These are phyloP conservation scores for Hirtodrosophila histrioides DNA, from an alignment of 2,888 invertebrate species.

Conservation along the genomic window DNA sequence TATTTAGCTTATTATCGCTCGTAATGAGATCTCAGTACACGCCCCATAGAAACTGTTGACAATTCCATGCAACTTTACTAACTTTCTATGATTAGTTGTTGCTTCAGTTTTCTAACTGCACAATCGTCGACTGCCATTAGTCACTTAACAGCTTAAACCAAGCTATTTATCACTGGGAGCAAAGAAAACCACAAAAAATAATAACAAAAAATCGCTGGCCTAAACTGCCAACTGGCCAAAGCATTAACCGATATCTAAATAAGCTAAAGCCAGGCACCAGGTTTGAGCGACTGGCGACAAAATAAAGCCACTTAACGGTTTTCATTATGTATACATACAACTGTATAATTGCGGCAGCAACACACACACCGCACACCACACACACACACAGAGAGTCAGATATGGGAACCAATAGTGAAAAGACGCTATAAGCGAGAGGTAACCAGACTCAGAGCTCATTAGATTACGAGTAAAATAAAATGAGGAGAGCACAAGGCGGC, in stretches of 20 bases:
- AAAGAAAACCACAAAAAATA: conserved; percentile 28
- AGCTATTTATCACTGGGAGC: conserved; percentile 20
- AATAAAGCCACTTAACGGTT: conserved; percentile 76
- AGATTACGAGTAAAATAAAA: conserved; percentile 62
- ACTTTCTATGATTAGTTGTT: conserved; percentile 52
- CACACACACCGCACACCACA: conserved; percentile 14
- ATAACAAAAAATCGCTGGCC: conserved; percentile 16
- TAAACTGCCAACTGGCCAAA: conserved; percentile 13
- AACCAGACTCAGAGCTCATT: conserved; percentile 51
- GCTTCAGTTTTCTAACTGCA: conserved; percentile 52
- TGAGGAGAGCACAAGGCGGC: conserved; percentile 9
- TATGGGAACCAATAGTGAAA: conserved; percentile 24
- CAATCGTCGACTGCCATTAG: conserved; percentile 40
- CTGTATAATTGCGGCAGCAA: conserved; percentile 61
- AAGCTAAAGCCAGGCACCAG: conserved; percentile 48
- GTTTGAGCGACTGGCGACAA: conserved; percentile 59
- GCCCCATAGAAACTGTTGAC: conserved; percentile 43
- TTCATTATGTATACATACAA: conserved; percentile 54
- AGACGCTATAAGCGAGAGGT: conserved; percentile 18
- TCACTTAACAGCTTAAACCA: conserved; percentile 26
- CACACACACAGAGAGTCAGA: no score
- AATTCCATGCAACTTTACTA: conserved; percentile 19
- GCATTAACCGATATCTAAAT: conserved; percentile 41
- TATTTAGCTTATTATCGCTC: conserved; percentile 18
- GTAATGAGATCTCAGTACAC: conserved; percentile 42